Base-by-base conservation (phyloP, 1,140 invertebrate species). In the Subanguina moxae region DNA sequence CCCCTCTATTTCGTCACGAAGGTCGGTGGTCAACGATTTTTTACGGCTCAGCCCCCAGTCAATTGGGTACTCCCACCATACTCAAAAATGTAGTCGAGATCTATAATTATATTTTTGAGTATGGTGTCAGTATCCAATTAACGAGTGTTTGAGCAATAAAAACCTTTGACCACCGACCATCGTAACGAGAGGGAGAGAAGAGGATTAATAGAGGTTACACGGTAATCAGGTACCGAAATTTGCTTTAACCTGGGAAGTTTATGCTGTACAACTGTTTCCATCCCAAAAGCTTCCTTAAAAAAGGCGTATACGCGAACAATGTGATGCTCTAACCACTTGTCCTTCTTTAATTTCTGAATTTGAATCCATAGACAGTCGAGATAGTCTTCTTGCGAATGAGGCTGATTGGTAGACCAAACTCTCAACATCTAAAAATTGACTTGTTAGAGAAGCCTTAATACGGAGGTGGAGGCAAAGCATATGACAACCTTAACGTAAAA, bases 381-480 rank as follows among this genome's bases (percentile, higher is more conserved):
- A 83, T 98, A 97, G 85, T 99, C 95, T 85, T 98, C 94, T 83
- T 98, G 94, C 0, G 92, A 90, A 86, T 97, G 93, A 42, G 92
- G 93, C 1, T 89, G 88, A 82, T 94, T 91, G 61, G 88, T 88
- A 1, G 89, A 88, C 94, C 94, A 98, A 0, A 97, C 92, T 84
- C 91, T 87, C 45, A 98, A 84, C 23, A 76, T 73, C 64, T 76
- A 52, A 38, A 62, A 32, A 19, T 46, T 23, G 3, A 32, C 38
- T n/a, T 38, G 21, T 19, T 64, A 32, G 5, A 70, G 11, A 59
- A 68, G 23, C 21, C 56, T 21, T 28, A 32, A 21, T 30, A 25
- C 15, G 42, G 28, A 74, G 21, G 25, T 43, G 21, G 5, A 61
- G 28, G 21, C 43, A 9, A 46, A 11, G 11, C 3, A 38, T 38